Conservation (phyloP, 2,888 invertebrate genomes). For the Macrophya alboannulata region DNA sequence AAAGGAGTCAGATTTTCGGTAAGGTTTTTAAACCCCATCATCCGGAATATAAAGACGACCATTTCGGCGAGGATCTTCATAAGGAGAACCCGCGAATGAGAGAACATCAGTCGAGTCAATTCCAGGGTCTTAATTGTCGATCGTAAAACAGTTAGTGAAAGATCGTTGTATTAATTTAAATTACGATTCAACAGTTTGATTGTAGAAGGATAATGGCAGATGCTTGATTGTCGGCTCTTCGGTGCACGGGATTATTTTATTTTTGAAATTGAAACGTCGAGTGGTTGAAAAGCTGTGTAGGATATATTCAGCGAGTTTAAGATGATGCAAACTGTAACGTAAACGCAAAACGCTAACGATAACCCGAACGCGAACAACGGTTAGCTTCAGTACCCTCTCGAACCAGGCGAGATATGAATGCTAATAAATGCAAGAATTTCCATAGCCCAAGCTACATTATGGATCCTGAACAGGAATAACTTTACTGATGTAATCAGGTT, state of each 20-base stretch:
- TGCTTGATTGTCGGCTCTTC: neutral
- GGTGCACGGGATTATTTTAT: neutral
- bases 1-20: neutral
- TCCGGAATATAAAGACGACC: neutral
- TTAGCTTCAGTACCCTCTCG: constrained; percentile 29
- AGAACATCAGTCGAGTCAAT: neutral
- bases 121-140: neutral
- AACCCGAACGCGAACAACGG: constrained; percentile 52
- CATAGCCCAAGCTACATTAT: constrained; percentile 59
- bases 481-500: constrained; percentile 55
- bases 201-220: neutral
- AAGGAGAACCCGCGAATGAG: neutral
- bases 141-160: constrained; percentile 47
- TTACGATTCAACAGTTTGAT: neutral
- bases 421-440: constrained; percentile 65
- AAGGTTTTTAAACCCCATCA: neutral
- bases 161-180: constrained; percentile 46
- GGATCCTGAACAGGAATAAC: constrained; percentile 52
- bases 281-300: neutral
- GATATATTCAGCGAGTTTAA: neutral
- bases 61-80: neutral
- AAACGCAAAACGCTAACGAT: constrained; percentile 37
- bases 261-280: no score
- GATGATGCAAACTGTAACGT: constrained; percentile 21
- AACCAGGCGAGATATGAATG: constrained; percentile 61